Evolutionary conservation across 2,113 vertebrate genomes (phyloP).

Genomic region (Microtus pennsylvanicus): DNA sequence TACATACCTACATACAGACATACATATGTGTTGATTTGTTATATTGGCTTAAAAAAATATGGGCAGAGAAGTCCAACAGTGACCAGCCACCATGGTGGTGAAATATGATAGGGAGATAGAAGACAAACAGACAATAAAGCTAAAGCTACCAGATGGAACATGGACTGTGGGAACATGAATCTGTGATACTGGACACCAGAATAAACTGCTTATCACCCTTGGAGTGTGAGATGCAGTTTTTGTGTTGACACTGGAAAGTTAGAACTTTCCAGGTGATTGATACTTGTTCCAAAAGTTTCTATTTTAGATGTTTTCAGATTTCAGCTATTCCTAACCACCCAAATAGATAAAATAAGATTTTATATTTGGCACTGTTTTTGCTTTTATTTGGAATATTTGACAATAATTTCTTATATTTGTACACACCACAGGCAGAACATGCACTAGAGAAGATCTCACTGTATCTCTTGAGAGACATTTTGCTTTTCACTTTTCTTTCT

Average conservation of each 20-base stretch:
- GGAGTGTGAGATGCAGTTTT: background rate
- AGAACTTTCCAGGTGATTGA: background rate
- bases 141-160: background rate
- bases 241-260: background rate
- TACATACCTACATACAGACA: too few species aligned
- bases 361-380: background rate
- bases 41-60: background rate
- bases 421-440: background rate
- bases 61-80: background rate
- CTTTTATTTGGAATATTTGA: background rate
- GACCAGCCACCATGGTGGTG: background rate
- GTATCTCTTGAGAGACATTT: background rate
- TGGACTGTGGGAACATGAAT: background rate
- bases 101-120: background rate
- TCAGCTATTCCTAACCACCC: background rate
- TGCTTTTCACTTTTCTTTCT: background rate
- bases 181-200: background rate
- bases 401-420: conserved; percentile 10
- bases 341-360: background rate
- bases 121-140: background rate
- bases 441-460: background rate
- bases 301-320: background rate
- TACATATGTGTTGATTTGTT: background rate
- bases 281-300: background rate
- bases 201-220: background rate